Percentiles rank a stretch among this genome's conserved stretches.
phyloP scores from a whole-genome alignment of 2,888 invertebrate genomes.

The Macrosiphum euphorbiae region DNA sequence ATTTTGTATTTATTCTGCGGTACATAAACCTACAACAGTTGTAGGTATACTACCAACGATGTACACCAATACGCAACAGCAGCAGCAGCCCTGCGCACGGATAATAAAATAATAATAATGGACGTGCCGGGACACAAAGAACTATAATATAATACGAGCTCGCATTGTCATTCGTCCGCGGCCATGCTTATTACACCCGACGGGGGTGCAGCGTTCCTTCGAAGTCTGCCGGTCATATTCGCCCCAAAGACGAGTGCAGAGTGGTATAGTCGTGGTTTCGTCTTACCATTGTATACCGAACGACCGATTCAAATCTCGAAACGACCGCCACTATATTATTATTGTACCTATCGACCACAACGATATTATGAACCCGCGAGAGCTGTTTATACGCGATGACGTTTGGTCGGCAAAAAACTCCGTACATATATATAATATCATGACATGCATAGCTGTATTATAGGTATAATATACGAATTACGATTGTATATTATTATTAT shows the following conservation, averaged over 20 bases:
- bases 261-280: background rate
- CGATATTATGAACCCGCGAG: background rate
- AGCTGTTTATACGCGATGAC: background rate
- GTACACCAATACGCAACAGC: background rate
- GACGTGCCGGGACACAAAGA: background rate
- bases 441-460: background rate
- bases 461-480: background rate
- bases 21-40: background rate
- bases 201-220: background rate
- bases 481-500: background rate
- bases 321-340: background rate
- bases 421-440: background rate
- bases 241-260: background rate
- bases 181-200: background rate
- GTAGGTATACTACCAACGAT: background rate
- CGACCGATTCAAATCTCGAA: background rate
- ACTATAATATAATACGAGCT: background rate
- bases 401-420: background rate
- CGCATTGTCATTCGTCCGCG: background rate
- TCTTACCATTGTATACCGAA: background rate
- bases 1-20: background rate
- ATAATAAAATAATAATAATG: background rate
- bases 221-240: background rate
- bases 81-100: background rate
- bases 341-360: background rate